Evolutionary conservation across 2,888 invertebrate species (phyloP).

Genomic region (Anodontia alba): DNA sequence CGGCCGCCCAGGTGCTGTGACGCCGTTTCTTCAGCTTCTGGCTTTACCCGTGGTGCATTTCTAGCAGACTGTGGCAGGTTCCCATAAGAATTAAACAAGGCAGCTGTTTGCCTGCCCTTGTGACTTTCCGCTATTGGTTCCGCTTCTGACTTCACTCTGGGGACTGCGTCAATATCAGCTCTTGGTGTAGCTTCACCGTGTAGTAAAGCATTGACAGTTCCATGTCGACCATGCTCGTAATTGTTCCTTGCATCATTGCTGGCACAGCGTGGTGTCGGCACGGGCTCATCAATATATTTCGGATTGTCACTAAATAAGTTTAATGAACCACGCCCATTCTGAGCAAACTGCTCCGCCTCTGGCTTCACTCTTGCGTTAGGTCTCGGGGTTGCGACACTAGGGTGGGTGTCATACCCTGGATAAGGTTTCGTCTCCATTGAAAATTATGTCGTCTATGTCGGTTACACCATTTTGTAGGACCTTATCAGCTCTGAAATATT

Average conservation of each 20-base stretch:
- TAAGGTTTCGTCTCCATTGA: conserved; percentile 59
- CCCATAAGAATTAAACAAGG: conserved; percentile 70
- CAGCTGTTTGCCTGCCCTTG: conserved; percentile 66
- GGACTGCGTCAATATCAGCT: conserved; percentile 63
- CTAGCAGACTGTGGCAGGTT: conserved; percentile 63
- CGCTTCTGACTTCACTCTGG: conserved; percentile 75
- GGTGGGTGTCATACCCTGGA: conserved; percentile 73
- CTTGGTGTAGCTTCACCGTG: conserved; percentile 70
- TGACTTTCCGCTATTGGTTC: conserved; percentile 71
- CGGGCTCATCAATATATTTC: conserved; percentile 60
- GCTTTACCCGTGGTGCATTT: conserved; percentile 66
- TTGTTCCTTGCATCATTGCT: conserved; percentile 67
- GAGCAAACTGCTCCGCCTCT: conserved; percentile 78
- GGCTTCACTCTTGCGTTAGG: conserved; percentile 74
- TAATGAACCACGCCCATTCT: conserved; percentile 71
- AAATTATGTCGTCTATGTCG: too few relatives aligned
- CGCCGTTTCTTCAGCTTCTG: conserved; percentile 66
- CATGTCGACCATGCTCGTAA: conserved; percentile 72
- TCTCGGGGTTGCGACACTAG: conserved; percentile 63
- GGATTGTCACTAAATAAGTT: conserved; percentile 69
- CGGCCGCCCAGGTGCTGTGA: conserved; percentile 68
- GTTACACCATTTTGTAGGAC: too few relatives aligned
- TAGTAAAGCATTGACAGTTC: conserved; percentile 70
- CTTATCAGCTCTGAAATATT: too few relatives aligned
- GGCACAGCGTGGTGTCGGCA: conserved; percentile 70